Evolutionary conservation across 2,888 invertebrate species (phyloP).

Genomic region (Drosophila cyrtoloma): DNA sequence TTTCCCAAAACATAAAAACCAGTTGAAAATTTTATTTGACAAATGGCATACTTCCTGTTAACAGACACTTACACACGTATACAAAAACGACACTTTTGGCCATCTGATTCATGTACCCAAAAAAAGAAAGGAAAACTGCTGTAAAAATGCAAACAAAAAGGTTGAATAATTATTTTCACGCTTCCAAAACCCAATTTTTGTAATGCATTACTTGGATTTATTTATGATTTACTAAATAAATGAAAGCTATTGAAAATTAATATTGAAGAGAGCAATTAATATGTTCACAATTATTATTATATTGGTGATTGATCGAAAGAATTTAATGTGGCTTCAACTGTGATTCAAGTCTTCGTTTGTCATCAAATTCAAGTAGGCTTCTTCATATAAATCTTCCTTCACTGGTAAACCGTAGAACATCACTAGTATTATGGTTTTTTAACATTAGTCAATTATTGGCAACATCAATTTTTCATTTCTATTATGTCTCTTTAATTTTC

Average conservation of each 20-base stretch:
- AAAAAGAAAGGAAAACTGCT: slow-evolving; percentile 29
- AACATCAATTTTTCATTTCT: not conserved
- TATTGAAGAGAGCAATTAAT: not conserved
- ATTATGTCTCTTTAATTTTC: not conserved
- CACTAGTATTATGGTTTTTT: not conserved
- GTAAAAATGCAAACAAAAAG: slow-evolving; percentile 13
- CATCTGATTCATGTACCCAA: slow-evolving; percentile 16
- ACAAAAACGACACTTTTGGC: slow-evolving; percentile 20
- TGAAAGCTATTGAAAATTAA: slow-evolving; percentile 7
- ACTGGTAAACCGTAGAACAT: not conserved
- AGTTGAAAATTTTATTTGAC: slow-evolving; percentile 53
- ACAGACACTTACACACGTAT: slow-evolving; percentile 17
- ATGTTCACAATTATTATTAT: no score
- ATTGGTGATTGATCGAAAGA: not conserved
- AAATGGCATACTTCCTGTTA: slow-evolving; percentile 65
- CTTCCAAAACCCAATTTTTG: slow-evolving; percentile 7
- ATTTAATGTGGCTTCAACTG: not conserved
- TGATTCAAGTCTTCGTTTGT: not conserved
- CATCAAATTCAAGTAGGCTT: not conserved
- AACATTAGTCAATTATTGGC: not conserved
- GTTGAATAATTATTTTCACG: slow-evolving; percentile 8
- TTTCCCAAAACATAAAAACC: slow-evolving; percentile 17
- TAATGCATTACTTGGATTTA: slow-evolving; percentile 20
- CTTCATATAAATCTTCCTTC: not conserved
- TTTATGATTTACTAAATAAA: slow-evolving; percentile 22